phyloP scores from a whole-genome alignment of 2,797 vertebrate species.

The Gorsachius magnificus region DNA sequence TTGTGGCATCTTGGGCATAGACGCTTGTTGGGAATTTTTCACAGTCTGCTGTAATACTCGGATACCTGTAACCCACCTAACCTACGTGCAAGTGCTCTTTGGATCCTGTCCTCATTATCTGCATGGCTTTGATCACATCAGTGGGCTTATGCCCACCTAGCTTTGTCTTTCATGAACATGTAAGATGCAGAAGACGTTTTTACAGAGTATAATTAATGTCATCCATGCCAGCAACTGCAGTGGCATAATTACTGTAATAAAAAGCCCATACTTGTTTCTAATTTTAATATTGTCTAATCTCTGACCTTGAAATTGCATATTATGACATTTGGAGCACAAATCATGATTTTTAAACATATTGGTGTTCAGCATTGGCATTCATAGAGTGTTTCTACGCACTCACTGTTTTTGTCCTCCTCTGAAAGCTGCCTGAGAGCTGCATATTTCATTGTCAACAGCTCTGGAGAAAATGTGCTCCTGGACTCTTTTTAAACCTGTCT shows the following conservation, averaged over 20 bases:
- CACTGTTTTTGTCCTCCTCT: neutral
- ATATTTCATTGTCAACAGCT: neutral
- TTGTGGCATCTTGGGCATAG: neutral
- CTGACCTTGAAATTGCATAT: neutral
- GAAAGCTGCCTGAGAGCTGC: neutral
- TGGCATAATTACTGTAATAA: conserved; percentile 37
- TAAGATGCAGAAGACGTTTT: neutral
- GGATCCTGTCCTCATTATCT: neutral
- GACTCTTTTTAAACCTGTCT: neutral
- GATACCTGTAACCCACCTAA: neutral
- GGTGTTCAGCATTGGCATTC: neutral
- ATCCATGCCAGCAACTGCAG: neutral
- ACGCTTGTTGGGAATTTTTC: neutral
- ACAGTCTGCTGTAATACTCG: neutral
- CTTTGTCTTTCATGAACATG: neutral
- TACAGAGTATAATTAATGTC: conserved; percentile 7
- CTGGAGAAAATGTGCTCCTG: neutral
- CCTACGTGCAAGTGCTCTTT: neutral
- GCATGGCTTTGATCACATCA: neutral
- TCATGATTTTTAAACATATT: neutral
- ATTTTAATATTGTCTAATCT: neutral
- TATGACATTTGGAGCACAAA: neutral
- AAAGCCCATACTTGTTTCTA: neutral
- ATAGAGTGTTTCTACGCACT: neutral
- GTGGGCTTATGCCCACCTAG: neutral